phyloP scores from a whole-genome alignment of 2,113 vertebrate genomes.

The Cinclus mexicanus region DNA sequence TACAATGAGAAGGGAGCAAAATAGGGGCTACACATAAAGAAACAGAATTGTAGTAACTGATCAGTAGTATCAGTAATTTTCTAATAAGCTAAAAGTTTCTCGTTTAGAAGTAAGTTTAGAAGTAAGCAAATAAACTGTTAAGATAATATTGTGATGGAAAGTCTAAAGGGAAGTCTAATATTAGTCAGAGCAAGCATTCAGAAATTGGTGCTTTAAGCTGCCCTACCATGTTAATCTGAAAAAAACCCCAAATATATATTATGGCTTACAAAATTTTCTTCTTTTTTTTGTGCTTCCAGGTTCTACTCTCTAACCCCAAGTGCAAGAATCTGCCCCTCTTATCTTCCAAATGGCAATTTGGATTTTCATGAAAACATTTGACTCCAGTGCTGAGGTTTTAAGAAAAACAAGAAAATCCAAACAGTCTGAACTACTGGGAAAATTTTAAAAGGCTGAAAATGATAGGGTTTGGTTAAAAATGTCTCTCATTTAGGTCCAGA shows the following conservation, averaged over 20 bases:
- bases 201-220: background rate
- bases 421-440: background rate
- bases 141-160: background rate
- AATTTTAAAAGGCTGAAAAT: background rate
- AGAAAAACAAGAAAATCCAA: background rate
- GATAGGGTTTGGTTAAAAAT: background rate
- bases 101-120: background rate
- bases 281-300: background rate
- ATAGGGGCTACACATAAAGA: slow-evolving; percentile 22
- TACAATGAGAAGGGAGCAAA: slow-evolving; percentile 48
- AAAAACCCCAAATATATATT: background rate
- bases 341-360: background rate
- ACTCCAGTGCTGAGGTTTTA: background rate
- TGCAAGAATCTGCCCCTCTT: background rate
- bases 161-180: background rate
- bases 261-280: background rate
- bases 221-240: background rate
- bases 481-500: background rate
- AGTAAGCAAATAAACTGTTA: background rate
- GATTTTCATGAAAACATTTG: background rate
- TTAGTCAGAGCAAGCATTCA: background rate
- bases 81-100: background rate
- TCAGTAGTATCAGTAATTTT: background rate
- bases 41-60: slow-evolving; percentile 7
- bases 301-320: background rate